These are phyloP conservation scores for Helicoverpa assulta DNA, from an alignment of 2,888 invertebrate species.

Conservation along the genomic window DNA sequence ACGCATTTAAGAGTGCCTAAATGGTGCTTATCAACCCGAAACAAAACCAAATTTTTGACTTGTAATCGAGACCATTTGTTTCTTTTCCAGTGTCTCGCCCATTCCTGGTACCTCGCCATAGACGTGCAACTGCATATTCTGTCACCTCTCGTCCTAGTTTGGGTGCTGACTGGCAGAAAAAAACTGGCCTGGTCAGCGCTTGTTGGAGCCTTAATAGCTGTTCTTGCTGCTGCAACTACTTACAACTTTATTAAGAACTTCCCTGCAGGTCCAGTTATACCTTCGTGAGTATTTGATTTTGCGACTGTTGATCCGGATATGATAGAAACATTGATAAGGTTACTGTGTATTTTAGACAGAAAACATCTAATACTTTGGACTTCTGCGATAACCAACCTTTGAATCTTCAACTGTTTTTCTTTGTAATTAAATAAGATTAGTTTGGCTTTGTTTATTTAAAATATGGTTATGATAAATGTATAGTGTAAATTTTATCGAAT, in stretches of 20 bases:
- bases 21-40: too few relatives aligned
- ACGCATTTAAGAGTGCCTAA: too few relatives aligned
- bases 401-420: too few relatives aligned
- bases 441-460: too few relatives aligned
- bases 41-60: too few relatives aligned
- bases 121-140: slow-evolving; percentile 80
- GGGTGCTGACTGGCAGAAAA: slow-evolving; percentile 70
- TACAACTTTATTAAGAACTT: slow-evolving; percentile 73
- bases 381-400: not conserved
- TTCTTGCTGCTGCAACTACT: slow-evolving; percentile 65
- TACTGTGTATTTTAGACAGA: too few relatives aligned
- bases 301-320: not conserved
- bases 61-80: too few relatives aligned
- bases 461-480: too few relatives aligned
- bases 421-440: too few relatives aligned
- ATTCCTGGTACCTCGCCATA: slow-evolving; percentile 81
- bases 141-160: slow-evolving; percentile 78
- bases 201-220: slow-evolving; percentile 58
- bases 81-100: slow-evolving; percentile 76
- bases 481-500: too few relatives aligned
- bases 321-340: not conserved
- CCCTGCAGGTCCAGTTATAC: slow-evolving; percentile 62
- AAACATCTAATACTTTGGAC: too few relatives aligned
- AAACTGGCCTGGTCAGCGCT: slow-evolving; percentile 72
- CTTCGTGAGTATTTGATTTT: slow-evolving; percentile 67